A percentile compares a stretch with the other conserved stretches of the same genome.
These are phyloP conservation scores for Atethmia centrago DNA, from an alignment of 2,888 invertebrate genomes.

Conservation along the genomic window DNA sequence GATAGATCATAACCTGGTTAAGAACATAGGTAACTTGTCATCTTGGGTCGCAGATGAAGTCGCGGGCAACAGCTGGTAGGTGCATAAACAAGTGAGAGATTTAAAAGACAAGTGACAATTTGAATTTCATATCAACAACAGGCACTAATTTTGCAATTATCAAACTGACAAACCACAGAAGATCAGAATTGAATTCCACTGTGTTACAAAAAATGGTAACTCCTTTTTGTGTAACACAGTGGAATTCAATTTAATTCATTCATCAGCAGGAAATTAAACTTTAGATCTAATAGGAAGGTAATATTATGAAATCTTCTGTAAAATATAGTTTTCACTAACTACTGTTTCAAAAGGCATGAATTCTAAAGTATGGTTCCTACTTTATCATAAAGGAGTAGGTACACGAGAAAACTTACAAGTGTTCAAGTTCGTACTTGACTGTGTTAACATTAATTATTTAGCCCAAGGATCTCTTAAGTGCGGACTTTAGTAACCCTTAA, in stretches of 20 bases:
- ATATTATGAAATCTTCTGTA: conserved; percentile 2
- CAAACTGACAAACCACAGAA: neutral
- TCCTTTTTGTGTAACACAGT: too few relatives aligned
- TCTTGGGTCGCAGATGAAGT: too few relatives aligned
- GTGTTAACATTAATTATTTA: conserved; percentile 18
- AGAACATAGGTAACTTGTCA: too few relatives aligned
- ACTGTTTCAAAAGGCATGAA: neutral
- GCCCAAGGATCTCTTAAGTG: conserved; percentile 9
- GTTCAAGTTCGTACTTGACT: conserved; percentile 25
- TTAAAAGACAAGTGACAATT: neutral
- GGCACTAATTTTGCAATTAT: neutral
- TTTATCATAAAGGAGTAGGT: neutral
- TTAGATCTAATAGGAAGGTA: neutral
- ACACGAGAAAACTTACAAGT: conserved; percentile 21
- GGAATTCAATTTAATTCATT: too few relatives aligned
- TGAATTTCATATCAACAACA: neutral
- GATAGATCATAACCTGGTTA: too few relatives aligned
- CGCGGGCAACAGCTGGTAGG: too few relatives aligned
- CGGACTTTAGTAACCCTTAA: neutral
- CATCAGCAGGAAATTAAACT: neutral
- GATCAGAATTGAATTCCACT: too few relatives aligned
- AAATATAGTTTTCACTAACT: neutral
- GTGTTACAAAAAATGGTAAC: too few relatives aligned
- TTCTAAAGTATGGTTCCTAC: neutral
- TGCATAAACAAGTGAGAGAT: neutral